Base-by-base conservation (phyloP, 1,140 invertebrate species). In the Bradysia coprophila region DNA sequence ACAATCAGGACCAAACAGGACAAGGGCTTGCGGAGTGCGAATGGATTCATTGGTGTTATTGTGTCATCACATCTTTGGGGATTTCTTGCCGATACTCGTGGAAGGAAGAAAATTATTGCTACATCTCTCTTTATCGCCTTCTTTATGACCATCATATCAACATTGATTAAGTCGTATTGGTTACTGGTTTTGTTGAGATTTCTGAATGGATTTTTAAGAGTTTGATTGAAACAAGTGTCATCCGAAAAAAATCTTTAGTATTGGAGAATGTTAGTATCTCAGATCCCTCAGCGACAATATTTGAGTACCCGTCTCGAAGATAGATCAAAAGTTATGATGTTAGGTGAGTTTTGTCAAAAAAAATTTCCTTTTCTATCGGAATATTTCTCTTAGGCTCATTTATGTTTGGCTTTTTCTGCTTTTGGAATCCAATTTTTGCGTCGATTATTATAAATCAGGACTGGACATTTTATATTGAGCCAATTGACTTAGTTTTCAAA, bases 1-100 rank as follows among this genome's bases (percentile, higher is more conserved):
- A 18, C 46, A 69, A 28, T n/a, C n/a, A 54, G 79, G 2, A 64
- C 66, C 2, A 48, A 69, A 16, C 53, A 68, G 21, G 61, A 76
- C 23, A 71, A 75, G 50, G 76, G 76, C 0, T 60, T 73, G 49
- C 51, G 80, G 0, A 71, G 75, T 22, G 72, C 72, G 2, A 65
- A 69, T 40, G 62, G 67, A 6, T 80, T 75, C 32, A 5, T 34
- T 34, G 74, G 72, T 39, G 64, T 71, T 47, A 65, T 73, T 19
- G 46, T 67, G 3, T 72, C 67, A 0, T 64, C 63, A 1, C 59
- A 72, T 38, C 52, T n/a, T n/a, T n/a, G n/a, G n/a, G n/a, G n/a
- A n/a, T n/a, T n/a, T n/a, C n/a, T n/a, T n/a, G n/a, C n/a, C n/a
- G n/a, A n/a, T n/a, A n/a, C n/a, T n/a, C n/a, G n/a, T n/a, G n/a